Evolutionary conservation across 2,888 invertebrate genomes (phyloP), one percentile per base, ranked within the genome.

Genomic region (Harpalus rufipes): DNA sequence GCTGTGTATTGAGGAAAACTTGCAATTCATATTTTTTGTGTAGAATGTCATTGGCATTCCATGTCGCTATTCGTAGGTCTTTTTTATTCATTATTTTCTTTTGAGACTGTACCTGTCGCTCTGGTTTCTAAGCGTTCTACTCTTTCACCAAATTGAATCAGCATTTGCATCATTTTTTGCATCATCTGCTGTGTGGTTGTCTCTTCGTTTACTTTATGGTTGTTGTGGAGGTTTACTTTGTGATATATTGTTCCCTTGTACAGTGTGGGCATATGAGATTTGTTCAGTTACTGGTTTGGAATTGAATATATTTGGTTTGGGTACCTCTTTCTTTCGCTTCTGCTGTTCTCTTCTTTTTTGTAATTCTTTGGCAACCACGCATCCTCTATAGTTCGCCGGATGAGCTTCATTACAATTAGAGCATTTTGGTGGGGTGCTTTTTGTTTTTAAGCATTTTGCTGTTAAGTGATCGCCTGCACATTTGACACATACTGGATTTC

Each of bases 1-100:
- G n/a, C n/a, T n/a, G n/a, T n/a, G n/a, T n/a, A n/a, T n/a, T n/a
- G n/a, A n/a, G n/a, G n/a, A n/a, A n/a, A n/a, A n/a, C n/a, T n/a
- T 7, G 16, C 16, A 65, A 14, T 18, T 65, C 65, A n/a, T 4
- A 5, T 18, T 25, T 18, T 7, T 65, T 18, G 18, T 65, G 4
- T 65, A 6, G 21, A 8, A 65, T 18, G 10, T 18, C 65, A 18
- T 65, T 65, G 21, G 65, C 65, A 25, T 65, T 65, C 65, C 65
- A 65, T 16, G 25, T 21, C 16, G 65, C 25, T 16, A 65, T 65
- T 16, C 65, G 10, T 65, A 65, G 12, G 7, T 18, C 65, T 58
- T 58, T n/a, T n/a, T n/a, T n/a, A n/a, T n/a, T n/a, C n/a, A n/a
- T n/a, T n/a, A n/a, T n/a, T n/a, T n/a, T n/a, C n/a, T n/a, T n/a